Percentiles rank a stretch among this genome's conserved stretches.
Evolutionary conservation across 2,797 vertebrate genomes (phyloP).

Genomic region (Capromys pilorides): DNA sequence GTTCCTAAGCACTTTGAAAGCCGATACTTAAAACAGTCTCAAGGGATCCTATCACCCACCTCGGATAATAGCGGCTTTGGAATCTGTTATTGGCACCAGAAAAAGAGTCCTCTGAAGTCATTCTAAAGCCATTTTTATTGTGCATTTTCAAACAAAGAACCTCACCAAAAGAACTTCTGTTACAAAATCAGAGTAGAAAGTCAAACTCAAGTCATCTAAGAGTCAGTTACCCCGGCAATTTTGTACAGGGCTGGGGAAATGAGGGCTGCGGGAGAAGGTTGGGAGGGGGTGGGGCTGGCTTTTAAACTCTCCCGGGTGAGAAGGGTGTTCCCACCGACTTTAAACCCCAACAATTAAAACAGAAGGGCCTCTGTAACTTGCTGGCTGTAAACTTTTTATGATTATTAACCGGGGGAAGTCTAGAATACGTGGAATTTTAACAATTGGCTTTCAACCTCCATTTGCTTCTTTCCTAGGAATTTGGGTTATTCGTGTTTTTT

Average conservation of each 20-base stretch:
- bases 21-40: constrained; percentile 76
- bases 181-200: constrained; percentile 78
- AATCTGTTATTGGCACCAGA: constrained; percentile 78
- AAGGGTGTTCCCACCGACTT: constrained; percentile 62
- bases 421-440: constrained; percentile 72
- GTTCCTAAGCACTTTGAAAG: constrained; percentile 78
- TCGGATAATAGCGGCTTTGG: constrained; percentile 79
- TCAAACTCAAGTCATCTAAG: constrained; percentile 76
- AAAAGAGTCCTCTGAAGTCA: constrained; percentile 79
- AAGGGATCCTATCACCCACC: constrained; percentile 77
- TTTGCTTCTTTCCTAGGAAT: constrained; percentile 61
- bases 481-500: background rate
- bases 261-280: background rate
- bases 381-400: constrained; percentile 78
- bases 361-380: constrained; percentile 75
- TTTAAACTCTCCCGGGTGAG: constrained; percentile 60
- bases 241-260: constrained; percentile 72
- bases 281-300: constrained; percentile 46
- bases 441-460: constrained; percentile 58
- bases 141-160: constrained; percentile 78
- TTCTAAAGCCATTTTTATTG: constrained; percentile 81
- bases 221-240: constrained; percentile 78
- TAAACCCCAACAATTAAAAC: constrained; percentile 65
- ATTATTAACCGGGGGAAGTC: constrained; percentile 77
- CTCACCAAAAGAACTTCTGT: constrained; percentile 76